Base-by-base conservation (phyloP, 2,797 vertebrate species). In the Clarias pachynema region DNA sequence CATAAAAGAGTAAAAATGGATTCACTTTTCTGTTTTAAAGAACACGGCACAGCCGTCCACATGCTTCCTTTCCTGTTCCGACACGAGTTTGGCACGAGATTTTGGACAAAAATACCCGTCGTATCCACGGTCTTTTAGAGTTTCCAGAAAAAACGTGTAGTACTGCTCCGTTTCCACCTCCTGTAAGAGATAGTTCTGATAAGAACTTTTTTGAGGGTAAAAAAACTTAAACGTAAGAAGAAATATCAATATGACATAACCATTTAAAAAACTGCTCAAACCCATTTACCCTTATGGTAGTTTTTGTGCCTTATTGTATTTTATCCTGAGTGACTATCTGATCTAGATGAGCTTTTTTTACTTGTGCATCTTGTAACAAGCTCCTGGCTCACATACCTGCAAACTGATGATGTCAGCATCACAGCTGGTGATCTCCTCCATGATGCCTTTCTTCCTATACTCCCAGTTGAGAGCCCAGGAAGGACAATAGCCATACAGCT, bases 81-180 rank as follows among this genome's bases (percentile, higher is more conserved):
- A 99, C 93, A 99, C 97, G 91, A 99, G 97, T 96, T 99, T 99
- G 97, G 98, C 98, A 94, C 98, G 97, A 93, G 98, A 99, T 95
- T 99, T 99, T 68, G 98, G 97, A 93, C 97, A 99, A 93, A 99
- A 99, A 94, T 97, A 99, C 49, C 98, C 98, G 68, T 99, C 97
- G 60, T 99, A 99, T 88, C 98, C 98, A 87, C 97, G 96, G 68
- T 97, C 97, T 91, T 98, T 98, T 89, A 99, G 95, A 24, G 97
- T 97, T 89, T 97, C 97, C 93, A 99, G 94, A 87, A 99, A 99
- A 91, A 99, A 94, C 80, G 97, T 93, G 94, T 97, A 98, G 96
- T 99, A 99, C 97, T 99, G 98, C 95, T 99, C 97, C 0, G 98
- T 99, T 96, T 99, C 98, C 92, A 99, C 98, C 94, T 99, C 98